Evolutionary conservation across 1,140 invertebrate genomes (phyloP), one percentile per base, ranked within the genome.

Genomic region (Brachionus rotundiformis): DNA sequence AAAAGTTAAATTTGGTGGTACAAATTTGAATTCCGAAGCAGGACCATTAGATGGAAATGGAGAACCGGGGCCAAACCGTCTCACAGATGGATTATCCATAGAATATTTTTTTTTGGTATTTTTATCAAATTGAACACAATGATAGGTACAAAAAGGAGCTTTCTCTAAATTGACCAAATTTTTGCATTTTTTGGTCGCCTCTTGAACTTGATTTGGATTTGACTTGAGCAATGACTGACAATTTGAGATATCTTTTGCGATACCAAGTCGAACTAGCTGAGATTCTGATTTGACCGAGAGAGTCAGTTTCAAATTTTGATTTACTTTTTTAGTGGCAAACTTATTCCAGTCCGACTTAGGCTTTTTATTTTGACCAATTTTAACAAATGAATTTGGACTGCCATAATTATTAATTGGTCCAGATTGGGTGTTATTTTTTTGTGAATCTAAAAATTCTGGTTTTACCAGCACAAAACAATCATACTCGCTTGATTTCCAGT

Each of bases 101-200:
- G 76, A 54, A 27, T 73, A 73, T 25, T 73, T 73, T 25, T 44
- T 73, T 44, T 73, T 73, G 23, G 11, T 54, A 59, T 29, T 41
- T 33, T 79, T 79, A 41, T 79, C 47, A 25, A 29, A 59, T 79
- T 79, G 76, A 33, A 63, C 47, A 79, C 76, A 79, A 31, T 79
- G 76, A 63, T 59, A 79, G 23, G 36, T 41, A 27, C 76, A 79
- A 59, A 19, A 63, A 8, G 76, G 76, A 10, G 76, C 76, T 54
- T 59, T 33, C 31, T 79, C 47, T 39, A 79, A 33, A 79, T 79
- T 79, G 29, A 79, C 76, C 36, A 79, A 79, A 79, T 79, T 79
- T 79, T 79, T 79, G 36, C 76, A 79, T 16, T 63, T 79, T 36
- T 39, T 79, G 0, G 16, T 8, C 7, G 47, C 47, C 10, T 54